Base-by-base conservation (phyloP, 2,113 vertebrate genomes). In the Phoxinus phoxinus region DNA sequence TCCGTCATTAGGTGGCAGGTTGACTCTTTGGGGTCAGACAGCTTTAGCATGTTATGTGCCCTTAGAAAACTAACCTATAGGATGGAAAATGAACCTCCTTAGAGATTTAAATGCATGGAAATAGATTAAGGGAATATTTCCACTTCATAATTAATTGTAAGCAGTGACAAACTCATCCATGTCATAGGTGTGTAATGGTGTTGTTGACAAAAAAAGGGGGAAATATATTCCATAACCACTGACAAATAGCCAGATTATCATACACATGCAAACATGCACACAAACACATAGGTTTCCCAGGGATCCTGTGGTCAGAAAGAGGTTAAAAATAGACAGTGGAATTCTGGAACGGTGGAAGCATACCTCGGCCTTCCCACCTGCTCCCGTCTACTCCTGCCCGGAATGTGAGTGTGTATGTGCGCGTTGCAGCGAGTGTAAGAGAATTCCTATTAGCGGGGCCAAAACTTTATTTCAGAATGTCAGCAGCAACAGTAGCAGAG, bases 301-400 rank as follows among this genome's bases (percentile, higher is more conserved):
- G 73, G 81, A 75, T 83, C 82, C 87, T 83, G 56, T 81, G 76
- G 75, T 80, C 82, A 86, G 79, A 67, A 80, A 71, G 77, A 59
- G 61, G 85, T 84, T 87, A 88, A 83, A 90, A 90, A 90, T 90
- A 90, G 67, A 87, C 51, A 9, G 75, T 82, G 63, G 85, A 84
- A 87, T 88, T 85, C 89, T 86, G 85, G 85, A 78, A 80, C 73
- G 25, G 80, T 85, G 67, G 84, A 82, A 72, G 83, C 82, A 86
- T 85, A 83, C 87, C 85, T 87, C 84, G 21, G 73, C 51, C 77
- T 85, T 84, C 85, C 87, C 89, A 88, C 87, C 87, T 88, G 87
- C 84, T 90, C 84, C 86, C 78, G 79, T 88, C 87, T 74, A 30
- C 59, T 84, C 87, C 85, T 87, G 59, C 58, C 61, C 58, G 61